Conservation (phyloP, 1,140 invertebrate species). For the Nixonia krombeini region DNA sequence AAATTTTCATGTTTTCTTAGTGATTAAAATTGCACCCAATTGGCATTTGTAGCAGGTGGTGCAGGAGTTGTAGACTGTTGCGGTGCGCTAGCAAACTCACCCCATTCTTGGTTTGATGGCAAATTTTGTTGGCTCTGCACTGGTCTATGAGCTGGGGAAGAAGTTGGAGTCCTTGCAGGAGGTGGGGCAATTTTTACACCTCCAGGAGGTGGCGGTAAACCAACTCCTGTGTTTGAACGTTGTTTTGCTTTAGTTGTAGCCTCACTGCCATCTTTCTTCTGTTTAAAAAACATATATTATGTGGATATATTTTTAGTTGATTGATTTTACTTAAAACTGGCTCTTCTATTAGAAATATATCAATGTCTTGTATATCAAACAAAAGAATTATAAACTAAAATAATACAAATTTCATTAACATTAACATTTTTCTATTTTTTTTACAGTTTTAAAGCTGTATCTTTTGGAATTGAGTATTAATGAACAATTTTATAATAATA, state of each 20-base stretch:
- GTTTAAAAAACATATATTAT: conserved; percentile 33
- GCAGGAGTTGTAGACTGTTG: conserved; percentile 66
- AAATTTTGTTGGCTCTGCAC: conserved; percentile 71
- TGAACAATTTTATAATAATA: too few relatives aligned
- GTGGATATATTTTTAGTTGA: not conserved
- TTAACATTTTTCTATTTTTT: too few relatives aligned
- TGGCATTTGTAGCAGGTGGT: conserved; percentile 71
- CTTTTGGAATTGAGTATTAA: too few relatives aligned
- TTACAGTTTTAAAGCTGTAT: too few relatives aligned
- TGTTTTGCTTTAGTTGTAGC: conserved; percentile 75
- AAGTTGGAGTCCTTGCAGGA: conserved; percentile 77
- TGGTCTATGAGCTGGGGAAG: conserved; percentile 79
- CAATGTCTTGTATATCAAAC: too few relatives aligned
- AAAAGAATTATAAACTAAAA: too few relatives aligned
- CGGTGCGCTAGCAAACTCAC: conserved; percentile 80
- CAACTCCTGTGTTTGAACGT: conserved; percentile 73
- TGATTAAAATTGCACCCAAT: conserved; percentile 82
- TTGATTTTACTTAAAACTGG: not conserved
- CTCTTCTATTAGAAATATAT: too few relatives aligned
- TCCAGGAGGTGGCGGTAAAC: conserved; percentile 89
- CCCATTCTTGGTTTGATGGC: conserved; percentile 77
- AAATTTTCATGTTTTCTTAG: conserved; percentile 33
- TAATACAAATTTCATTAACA: too few relatives aligned
- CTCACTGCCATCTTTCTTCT: conserved; percentile 92
- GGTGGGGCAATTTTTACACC: conserved; percentile 78